These are phyloP conservation scores for Suillia variegata DNA, from an alignment of 2,888 invertebrate genomes.

Conservation along the genomic window DNA sequence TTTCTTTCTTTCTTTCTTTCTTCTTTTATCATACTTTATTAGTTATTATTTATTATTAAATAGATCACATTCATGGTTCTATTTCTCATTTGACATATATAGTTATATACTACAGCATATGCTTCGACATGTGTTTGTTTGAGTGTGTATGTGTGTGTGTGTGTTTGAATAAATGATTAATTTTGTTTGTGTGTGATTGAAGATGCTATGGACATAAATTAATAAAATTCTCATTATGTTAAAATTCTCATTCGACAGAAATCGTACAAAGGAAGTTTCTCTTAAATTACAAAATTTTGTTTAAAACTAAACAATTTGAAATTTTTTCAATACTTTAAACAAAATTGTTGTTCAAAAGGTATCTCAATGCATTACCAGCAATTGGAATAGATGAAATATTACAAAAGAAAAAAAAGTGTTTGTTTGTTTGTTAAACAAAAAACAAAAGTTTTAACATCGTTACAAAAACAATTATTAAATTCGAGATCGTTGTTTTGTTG, in stretches of 20 bases:
- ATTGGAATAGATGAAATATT: neutral
- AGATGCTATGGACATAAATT: neutral
- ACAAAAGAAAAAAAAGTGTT: neutral
- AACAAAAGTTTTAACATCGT: neutral
- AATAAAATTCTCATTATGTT: neutral
- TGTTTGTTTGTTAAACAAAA: neutral
- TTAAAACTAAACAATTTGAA: too few relatives aligned
- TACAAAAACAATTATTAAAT: slow-evolving; percentile 29
- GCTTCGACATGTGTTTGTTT: slow-evolving; percentile 1
- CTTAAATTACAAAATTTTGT: too few relatives aligned
- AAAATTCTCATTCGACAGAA: neutral
- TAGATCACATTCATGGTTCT: slow-evolving; percentile 60
- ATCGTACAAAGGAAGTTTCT: neutral
- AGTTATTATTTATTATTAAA: too few relatives aligned
- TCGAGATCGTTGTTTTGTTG: slow-evolving; percentile 39
- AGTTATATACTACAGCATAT: slow-evolving; percentile 13
- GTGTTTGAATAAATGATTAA: slow-evolving; percentile 24
- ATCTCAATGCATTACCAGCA: neutral
- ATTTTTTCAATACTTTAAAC: too few relatives aligned
- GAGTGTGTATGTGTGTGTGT: slow-evolving; percentile 7
- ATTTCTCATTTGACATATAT: slow-evolving; percentile 31
- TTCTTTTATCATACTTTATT: slow-evolving; percentile 18
- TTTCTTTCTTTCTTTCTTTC: slow-evolving; percentile 26
- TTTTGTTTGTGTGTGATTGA: slow-evolving; percentile 11
- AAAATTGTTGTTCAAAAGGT: neutral